Evolutionary conservation across 2,797 vertebrate species (phyloP), one percentile per base, ranked within the genome.

Genomic region (Myiothlypis coronata): DNA sequence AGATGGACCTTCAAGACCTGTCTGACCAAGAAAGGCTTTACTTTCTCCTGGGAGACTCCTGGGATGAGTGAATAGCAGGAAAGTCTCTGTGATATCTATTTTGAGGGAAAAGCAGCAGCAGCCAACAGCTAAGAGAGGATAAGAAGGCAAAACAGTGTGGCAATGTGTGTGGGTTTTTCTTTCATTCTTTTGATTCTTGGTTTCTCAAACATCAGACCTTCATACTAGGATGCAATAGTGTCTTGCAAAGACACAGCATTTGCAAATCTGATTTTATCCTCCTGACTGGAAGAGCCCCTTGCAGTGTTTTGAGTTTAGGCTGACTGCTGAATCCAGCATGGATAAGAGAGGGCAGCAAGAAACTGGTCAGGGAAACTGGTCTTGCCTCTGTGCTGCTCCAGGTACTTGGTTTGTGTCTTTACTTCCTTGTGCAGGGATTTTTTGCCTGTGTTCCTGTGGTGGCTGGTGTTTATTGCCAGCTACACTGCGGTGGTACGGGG

Each of bases 191-290:
- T 43, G 16, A 46, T 61, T 83, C 32, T 64, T 78, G 26, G 27
- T 70, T 64, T 83, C 21, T 68, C n/a, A 32, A 30, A 64, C 17
- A 35, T 32, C 15, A 75, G 16, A 26, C 55, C 16, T 72, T 61
- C 0, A 0, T n/a, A 18, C 22, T 37, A 52, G 28, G 18, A 22
- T 37, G 44, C 5, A 53, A 8, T 55, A 30, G 21, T 59, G 14
- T 60, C 64, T 70, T 64, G 24, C 20, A 82, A 43, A 60, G 63
- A 59, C 9, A 34, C 28, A 47, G 15, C 11, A 17, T 47, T 63
- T 80, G 22, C 27, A 59, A 72, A 37, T 15, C 15, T 60, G 26
- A 28, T 59, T 76, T 89, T 44, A 30, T 26, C 4, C 7, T 71
- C 16, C 14, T 41, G 12, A 24, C 8, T 41, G 32, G 26, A 79